Evolutionary conservation across 2,888 invertebrate species (phyloP), one percentile per base, ranked within the genome.

Genomic region (Petrophora chlorosata): DNA sequence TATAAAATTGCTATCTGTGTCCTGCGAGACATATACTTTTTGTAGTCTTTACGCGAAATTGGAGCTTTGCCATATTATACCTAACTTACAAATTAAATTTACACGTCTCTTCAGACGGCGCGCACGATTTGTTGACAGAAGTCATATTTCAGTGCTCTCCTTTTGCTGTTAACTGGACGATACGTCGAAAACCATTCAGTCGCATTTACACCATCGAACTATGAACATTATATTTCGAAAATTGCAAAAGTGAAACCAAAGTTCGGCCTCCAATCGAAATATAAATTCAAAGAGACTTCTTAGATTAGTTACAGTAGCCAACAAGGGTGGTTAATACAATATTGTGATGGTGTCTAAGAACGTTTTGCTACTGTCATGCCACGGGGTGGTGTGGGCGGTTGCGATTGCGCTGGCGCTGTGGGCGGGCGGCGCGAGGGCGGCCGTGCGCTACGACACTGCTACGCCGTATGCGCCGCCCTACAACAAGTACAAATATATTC

Each of bases 391-490:
- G 61, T 77, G 82, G 76, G 65, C 63, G 61, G 76, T 61, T 12
- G 79, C 74, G 44, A 30, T 75, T 19, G 78, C 73, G 39, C 64
- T 85, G 23, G 81, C 80, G 63, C 61, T 86, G 23, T 82, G 85
- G 85, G 83, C 83, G 71, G 76, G 76, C 63, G 77, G 78, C 59
- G 81, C 73, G 14, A 65, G 68, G 56, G 85, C 84, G 3, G 75
- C 75, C 1, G 59, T 69, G 38, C 75, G 76, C 23, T 88, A 86
- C 70, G 85, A 85, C 63, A 79, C 84, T 3, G 90, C 89, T 46
- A 90, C 90, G 53, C 89, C 90, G 25, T 70, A 86, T 58, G 63
- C 85, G 34, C 84, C 85, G 56, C 76, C 79, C 30, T 74, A 78
- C 50, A 69, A 60, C 33, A 82, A 73, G 22, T 79, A 86, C 56